Base-by-base conservation (phyloP, 2,797 vertebrate species). In the Naso thynnoides region DNA sequence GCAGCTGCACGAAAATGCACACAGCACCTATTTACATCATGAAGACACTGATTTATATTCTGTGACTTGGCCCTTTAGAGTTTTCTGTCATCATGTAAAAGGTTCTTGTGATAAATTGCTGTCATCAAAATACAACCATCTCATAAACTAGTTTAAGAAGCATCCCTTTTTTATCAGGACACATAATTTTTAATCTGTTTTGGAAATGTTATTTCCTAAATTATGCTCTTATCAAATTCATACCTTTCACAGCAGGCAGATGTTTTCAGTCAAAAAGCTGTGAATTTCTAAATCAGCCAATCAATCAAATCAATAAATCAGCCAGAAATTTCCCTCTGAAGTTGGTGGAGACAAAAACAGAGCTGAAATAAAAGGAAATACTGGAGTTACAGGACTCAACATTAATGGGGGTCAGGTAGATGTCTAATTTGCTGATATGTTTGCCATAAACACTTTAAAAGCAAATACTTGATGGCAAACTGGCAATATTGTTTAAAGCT, bases 1-100 rank as follows among this genome's bases (percentile, higher is more conserved):
- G 66, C 78, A 77, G 78, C 81, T 84, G 76, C 54, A 48, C 68
- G 24, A 48, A 70, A 72, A 70, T 11, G 8, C 15, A 29, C 44
- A 47, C 21, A 27, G 41, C 41, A 61, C 6, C 45, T 83, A 56
- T 82, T 84, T 62, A 67, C 21, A 57, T 68, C 15, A 55, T 23
- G 10, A 44, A 5, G 48, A 65, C 53, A n/a, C 19, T 24, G 29
- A 55, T 69, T 76, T 7, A 55, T 53, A 33, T 48, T 44, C 45
- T 54, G 23, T 0, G 0, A n/a, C 38, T 41, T 6, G n/a, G 8
- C n/a, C 8, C 23, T 42, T 54, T 48, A 23, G 50, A 65, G n/a
- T 49, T 29, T 63, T 42, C 14, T 33, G 33, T 71, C 44, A 49
- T 42, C 9, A 16, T 36, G 14, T 8, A 56, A 54, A 48, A 8